Evolutionary conservation across 2,888 invertebrate species (phyloP).

Genomic region (Drosophila nr. medialis): DNA sequence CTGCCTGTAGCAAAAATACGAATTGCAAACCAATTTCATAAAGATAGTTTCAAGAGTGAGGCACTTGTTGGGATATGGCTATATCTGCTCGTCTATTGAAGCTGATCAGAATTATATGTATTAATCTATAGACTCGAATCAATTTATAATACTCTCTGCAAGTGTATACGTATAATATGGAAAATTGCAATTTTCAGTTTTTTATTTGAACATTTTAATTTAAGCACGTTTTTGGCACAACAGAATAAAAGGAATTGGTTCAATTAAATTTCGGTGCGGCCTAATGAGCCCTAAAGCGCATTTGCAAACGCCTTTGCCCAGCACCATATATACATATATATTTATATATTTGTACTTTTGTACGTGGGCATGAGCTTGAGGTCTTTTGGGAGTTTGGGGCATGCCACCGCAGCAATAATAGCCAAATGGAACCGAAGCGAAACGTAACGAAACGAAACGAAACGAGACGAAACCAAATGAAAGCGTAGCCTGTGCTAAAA

Average conservation of each 20-base stretch:
- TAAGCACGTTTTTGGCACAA: slow-evolving; percentile 15
- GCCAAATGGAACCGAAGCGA: slow-evolving; percentile 30
- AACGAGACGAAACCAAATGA: slow-evolving; percentile 53
- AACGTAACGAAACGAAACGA: slow-evolving; percentile 32
- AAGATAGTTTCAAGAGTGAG: background rate
- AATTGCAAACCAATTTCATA: background rate
- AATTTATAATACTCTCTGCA: background rate
- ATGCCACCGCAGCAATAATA: slow-evolving; percentile 27
- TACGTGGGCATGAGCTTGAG: background rate
- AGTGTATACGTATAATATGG: background rate
- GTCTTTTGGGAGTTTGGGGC: slow-evolving; percentile 4
- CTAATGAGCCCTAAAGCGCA: slow-evolving; percentile 62
- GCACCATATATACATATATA: background rate
- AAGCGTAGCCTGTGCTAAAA: slow-evolving; percentile 61
- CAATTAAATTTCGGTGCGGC: slow-evolving; percentile 64
- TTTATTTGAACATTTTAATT: slow-evolving; percentile 4
- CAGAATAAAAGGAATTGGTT: slow-evolving; percentile 45
- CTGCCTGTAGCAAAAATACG: background rate
- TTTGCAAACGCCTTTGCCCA: slow-evolving; percentile 22
- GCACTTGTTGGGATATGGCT: background rate
- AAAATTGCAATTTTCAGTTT: slow-evolving; percentile 7
- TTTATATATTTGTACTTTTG: background rate
- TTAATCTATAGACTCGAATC: background rate
- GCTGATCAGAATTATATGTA: background rate
- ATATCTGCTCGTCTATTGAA: background rate